These are phyloP conservation scores for Antedon mediterranea DNA, from an alignment of 53 echinoderm and acorn worm species.

Conservation along the genomic window DNA sequence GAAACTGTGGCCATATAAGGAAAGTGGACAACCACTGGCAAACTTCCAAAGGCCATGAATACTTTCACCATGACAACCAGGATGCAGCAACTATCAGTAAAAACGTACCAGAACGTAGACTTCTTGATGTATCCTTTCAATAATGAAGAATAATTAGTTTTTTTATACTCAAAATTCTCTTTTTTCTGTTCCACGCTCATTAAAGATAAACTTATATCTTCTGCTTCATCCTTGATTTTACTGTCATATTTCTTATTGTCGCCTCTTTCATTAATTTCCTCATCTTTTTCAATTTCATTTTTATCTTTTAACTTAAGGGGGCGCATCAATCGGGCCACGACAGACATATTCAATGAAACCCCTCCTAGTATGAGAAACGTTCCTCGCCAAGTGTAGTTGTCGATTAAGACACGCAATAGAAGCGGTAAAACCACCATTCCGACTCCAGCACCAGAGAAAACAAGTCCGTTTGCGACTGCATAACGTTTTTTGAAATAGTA, in stretches of 20 bases:
- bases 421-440: neutral
- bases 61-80: neutral
- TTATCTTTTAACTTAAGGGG: neutral
- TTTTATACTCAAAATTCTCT: no score
- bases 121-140: no score
- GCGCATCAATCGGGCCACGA: neutral
- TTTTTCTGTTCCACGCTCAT: no score
- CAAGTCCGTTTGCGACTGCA: neutral
- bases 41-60: neutral
- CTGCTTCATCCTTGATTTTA: neutral
- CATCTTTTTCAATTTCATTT: neutral
- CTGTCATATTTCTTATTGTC: neutral
- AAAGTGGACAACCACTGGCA: neutral
- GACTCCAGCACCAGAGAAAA: neutral
- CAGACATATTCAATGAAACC: neutral
- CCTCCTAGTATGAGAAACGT: neutral
- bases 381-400: neutral
- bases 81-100: neutral
- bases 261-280: neutral
- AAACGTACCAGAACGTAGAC: neutral
- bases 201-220: no score
- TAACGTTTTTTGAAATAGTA: neutral
- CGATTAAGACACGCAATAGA: neutral
- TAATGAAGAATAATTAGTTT: no score
- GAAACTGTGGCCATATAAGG: neutral